Evolutionary conservation across 30 jellyfish, hydroid and myxozoan genomes (phyloP), one percentile per base, ranked within the genome.

Genomic region (Aurelia coerulea): DNA sequence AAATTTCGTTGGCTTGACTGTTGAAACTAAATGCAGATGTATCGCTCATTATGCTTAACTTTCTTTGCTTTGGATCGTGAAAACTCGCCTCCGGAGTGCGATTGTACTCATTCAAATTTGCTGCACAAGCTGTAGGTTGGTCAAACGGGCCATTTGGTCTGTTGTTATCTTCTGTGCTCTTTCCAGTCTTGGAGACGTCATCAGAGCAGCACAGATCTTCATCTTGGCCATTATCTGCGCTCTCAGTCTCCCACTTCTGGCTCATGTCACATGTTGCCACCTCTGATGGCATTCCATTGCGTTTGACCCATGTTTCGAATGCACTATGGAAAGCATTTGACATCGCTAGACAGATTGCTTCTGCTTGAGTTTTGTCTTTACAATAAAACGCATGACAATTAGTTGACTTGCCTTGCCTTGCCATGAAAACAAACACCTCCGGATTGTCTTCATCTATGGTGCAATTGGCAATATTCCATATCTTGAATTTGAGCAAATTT

Each of bases 381-480:
- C 93, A 84, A 60, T 84, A 84, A 32, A 84, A 84, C 14, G 93
- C 93, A 51, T 84, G 93, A 31, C 93, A 84, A 31, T 13, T 59
- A 14, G 37, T 73, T 9, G 80, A 49, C 2, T 50, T 79, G 73
- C 54, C 93, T 10, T 74, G 87, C 52, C 83, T 73, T 64, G 83
- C 93, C 29, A 71, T 74, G 56, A 84, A 84, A 42, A 84, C 79
- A 39, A 84, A 84, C 12, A 84, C 83, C 9, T 84, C 93, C 5
- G 88, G 83, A 35, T 37, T 56, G 19, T 74, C 88, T n/a, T 63
- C 37, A 33, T 73, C 81, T 17, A 84, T 58, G 7, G 93, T 51
- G 83, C 93, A 84, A 41, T 84, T 84, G 7, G 93, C 93, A 34
- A 84, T 62, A 29, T 84, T 68, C 76, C 75, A 65, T 50, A 84